These are phyloP conservation scores for Danaus melanippus DNA, from an alignment of 1,140 invertebrate species.

Conservation along the genomic window DNA sequence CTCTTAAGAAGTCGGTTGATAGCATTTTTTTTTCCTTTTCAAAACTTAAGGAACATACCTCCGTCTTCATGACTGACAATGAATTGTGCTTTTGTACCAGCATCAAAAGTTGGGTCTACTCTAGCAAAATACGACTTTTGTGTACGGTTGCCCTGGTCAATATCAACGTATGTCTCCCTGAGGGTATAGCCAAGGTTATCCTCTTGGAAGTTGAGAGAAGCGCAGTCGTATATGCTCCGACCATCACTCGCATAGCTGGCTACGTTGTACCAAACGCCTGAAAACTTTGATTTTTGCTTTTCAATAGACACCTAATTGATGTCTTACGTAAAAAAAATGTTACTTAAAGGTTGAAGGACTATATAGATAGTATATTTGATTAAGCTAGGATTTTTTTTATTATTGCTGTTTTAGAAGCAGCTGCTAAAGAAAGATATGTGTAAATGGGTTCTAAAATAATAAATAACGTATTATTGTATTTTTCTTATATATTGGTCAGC, in stretches of 20 bases:
- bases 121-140: slow-evolving; percentile 61
- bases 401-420: neutral
- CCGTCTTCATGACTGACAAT: slow-evolving; percentile 61
- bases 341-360: no score
- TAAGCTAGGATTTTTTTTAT: no score
- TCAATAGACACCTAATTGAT: no score
- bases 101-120: slow-evolving; percentile 62
- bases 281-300: slow-evolving; percentile 35
- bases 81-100: slow-evolving; percentile 54
- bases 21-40: no score
- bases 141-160: slow-evolving; percentile 49
- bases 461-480: no score
- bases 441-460: neutral
- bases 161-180: slow-evolving; percentile 53
- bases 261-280: slow-evolving; percentile 56
- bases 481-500: no score
- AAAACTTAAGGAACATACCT: slow-evolving; percentile 24
- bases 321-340: no score
- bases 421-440: neutral
- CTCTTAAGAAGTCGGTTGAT: no score
- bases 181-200: slow-evolving; percentile 58
- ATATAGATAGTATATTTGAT: no score
- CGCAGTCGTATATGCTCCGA: slow-evolving; percentile 49
- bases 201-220: slow-evolving; percentile 53
- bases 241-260: slow-evolving; percentile 53